Evolutionary conservation across 2,113 vertebrate species (phyloP), one percentile per base, ranked within the genome.

Genomic region (Callipepla squamata): DNA sequence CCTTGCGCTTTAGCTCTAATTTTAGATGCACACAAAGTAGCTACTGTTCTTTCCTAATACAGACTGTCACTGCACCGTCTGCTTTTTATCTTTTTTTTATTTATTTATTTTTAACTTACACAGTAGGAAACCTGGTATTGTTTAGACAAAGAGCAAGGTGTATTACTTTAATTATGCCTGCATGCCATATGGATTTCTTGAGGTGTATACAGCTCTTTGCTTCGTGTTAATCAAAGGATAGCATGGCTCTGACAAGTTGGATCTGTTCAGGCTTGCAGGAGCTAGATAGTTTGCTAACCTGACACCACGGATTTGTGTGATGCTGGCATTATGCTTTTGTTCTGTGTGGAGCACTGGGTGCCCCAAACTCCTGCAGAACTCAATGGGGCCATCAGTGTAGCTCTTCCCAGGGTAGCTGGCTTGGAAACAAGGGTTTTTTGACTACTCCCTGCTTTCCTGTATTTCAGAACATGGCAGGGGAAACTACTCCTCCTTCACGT

Each of bases 191-290:
- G 83, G 76, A 67, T 95, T 90, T 94, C 62, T 92, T 75, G 85
- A 92, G 94, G 86, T 80, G 80, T 73, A 11, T 34, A 38, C 82
- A 66, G 83, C 69, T 36, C 85, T 87, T 9, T 85, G 87, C 89
- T 34, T 55, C 53, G 11, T 4, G 4, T 80, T 91, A 91, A 92
- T 95, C 92, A 95, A 88, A 94, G 93, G 62, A 80, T 17, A 90
- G 68, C 87, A 22, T 75, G 0, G 47, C 91, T 91, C 78, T 9
- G 0, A 78, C 70, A 28, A 38, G 30, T 13, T 0, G 1, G 79
- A 90, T 93, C 93, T 81, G 96, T 92, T 89, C 85, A 76, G 94
- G 85, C 96, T 96, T 92, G 95, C 53, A 90, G 51, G n/a, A 3
- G 57, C 51, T 0, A 0, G 76, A 48, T 87, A 47, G 0, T 75